Conservation (phyloP, 2,888 invertebrate species). For the Drosophila infuscata region DNA sequence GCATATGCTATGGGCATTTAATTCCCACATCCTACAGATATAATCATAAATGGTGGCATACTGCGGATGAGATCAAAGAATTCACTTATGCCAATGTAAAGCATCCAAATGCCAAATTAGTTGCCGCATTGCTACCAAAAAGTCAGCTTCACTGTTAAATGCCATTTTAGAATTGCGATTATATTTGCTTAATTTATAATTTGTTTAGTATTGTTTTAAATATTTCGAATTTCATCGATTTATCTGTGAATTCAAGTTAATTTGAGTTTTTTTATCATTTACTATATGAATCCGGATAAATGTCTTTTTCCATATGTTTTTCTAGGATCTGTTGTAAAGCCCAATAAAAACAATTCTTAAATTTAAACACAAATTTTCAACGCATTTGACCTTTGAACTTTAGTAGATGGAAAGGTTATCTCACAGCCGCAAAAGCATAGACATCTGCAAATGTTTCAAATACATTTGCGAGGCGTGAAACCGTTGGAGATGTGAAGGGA, state of each 20-base stretch:
- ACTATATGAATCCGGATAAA: not conserved
- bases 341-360: too few species aligned
- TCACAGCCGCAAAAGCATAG: not conserved
- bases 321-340: not conserved
- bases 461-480: conserved; percentile 64
- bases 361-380: too few species aligned
- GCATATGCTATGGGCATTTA: conserved; percentile 19
- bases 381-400: not conserved
- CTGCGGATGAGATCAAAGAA: not conserved
- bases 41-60: not conserved
- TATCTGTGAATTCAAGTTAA: not conserved
- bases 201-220: not conserved
- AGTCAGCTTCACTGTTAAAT: not conserved
- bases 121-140: not conserved
- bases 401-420: not conserved
- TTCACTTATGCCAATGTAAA: not conserved
- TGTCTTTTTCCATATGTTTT: not conserved
- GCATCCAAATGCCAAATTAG: not conserved
- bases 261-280: not conserved
- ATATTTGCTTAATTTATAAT: not conserved
- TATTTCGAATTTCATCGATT: not conserved
- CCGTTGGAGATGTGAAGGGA: conserved; percentile 42
- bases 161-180: not conserved
- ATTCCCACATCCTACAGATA: conserved; percentile 8
- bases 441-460: conserved; percentile 46